Conservation (phyloP, 2,113 vertebrate genomes). For the Sinocyclocheilus grahami region DNA sequence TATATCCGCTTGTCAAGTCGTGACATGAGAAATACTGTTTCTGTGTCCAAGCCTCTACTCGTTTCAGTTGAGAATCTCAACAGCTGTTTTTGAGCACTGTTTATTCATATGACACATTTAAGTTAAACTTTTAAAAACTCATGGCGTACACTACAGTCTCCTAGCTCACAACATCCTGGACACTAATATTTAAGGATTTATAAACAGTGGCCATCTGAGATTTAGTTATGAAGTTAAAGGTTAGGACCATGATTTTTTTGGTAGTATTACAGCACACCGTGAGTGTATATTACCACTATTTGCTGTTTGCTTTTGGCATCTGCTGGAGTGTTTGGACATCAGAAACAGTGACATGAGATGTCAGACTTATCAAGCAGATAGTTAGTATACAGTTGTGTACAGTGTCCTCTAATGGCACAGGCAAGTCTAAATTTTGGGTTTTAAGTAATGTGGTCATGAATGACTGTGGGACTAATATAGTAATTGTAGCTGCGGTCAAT, state of each 20-base stretch:
- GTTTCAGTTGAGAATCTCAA: not conserved
- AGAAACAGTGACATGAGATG: not conserved
- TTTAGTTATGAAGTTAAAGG: not conserved
- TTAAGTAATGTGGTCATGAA: not conserved
- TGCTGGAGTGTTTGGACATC: not conserved
- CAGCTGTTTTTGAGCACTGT: not conserved
- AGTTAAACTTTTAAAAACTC: not conserved
- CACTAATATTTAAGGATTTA: not conserved
- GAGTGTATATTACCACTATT: not conserved
- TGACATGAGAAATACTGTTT: not conserved
- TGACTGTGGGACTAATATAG: not conserved
- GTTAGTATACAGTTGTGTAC: not conserved
- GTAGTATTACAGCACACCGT: not conserved
- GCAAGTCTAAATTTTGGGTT: not conserved
- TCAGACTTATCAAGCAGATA: not conserved
- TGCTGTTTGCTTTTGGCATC: not conserved
- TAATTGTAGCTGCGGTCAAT: constrained; percentile 18
- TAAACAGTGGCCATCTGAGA: not conserved
- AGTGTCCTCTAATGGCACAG: not conserved
- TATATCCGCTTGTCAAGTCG: not conserved
- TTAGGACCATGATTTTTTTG: not conserved
- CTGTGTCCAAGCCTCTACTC: not conserved
- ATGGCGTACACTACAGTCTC: not conserved
- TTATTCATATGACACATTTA: not conserved
- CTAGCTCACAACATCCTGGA: too few relatives aligned